A percentile compares a stretch with the other conserved stretches of the same genome.
Evolutionary conservation across 2,888 invertebrate species (phyloP).

Genomic region (Leptogaster cylindrica): DNA sequence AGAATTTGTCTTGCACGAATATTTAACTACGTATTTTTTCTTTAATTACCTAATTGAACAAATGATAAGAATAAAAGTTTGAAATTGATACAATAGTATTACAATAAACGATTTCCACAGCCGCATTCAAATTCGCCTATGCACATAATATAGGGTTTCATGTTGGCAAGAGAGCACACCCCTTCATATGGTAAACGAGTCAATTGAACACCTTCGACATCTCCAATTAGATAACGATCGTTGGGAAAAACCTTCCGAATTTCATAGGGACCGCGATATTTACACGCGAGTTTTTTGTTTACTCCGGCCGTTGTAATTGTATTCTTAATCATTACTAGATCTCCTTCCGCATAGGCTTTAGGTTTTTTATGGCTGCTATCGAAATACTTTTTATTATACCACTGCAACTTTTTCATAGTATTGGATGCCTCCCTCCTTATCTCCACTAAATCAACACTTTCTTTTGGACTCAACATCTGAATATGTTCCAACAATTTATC

Average conservation of each 20-base stretch:
- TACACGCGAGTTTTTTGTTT: not conserved
- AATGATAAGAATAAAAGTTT: not conserved
- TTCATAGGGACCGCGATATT: no score
- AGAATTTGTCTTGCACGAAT: no score
- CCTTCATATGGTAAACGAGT: not conserved
- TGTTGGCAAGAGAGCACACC: not conserved
- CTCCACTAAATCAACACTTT: not conserved
- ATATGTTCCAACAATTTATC: slow-evolving; percentile 2
- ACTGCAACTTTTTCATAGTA: not conserved
- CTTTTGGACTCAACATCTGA: not conserved
- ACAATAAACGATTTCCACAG: not conserved
- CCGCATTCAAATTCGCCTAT: not conserved
- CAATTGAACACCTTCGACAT: not conserved
- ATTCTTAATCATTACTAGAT: not conserved
- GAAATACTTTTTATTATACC: not conserved
- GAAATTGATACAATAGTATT: not conserved
- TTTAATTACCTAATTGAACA: not conserved
- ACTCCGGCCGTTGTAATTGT: not conserved
- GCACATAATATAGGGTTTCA: not conserved
- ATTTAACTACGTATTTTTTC: no score
- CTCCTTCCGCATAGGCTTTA: not conserved
- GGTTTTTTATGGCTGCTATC: slow-evolving; percentile 1
- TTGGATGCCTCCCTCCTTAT: not conserved
- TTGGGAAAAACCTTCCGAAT: no score
- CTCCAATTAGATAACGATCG: no score